phyloP scores from a whole-genome alignment of 2,113 vertebrate species.

The Megaleporinus macrocephalus region DNA sequence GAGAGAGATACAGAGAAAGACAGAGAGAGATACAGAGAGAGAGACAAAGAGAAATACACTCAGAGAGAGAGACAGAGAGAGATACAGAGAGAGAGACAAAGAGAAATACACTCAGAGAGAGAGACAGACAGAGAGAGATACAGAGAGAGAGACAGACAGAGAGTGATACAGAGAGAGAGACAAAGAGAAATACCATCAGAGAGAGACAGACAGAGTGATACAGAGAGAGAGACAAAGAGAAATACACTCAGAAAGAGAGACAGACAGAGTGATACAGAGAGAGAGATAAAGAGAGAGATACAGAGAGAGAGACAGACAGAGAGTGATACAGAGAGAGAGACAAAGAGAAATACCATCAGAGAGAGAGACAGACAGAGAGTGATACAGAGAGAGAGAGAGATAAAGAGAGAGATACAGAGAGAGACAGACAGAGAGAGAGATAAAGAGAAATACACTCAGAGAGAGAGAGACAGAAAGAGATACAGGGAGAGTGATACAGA shows the following conservation, averaged over 20 bases:
- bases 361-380: not conserved
- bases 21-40: not conserved
- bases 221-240: not conserved
- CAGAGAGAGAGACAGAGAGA: not conserved
- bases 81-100: not conserved
- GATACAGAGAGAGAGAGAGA: not conserved
- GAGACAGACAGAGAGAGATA: not conserved
- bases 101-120: not conserved
- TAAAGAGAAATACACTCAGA: not conserved
- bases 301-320: not conserved
- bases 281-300: not conserved
- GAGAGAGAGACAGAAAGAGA: not conserved
- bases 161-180: not conserved
- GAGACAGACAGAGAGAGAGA: not conserved
- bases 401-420: not conserved
- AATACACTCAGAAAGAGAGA: not conserved
- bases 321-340: not conserved
- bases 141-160: not conserved
- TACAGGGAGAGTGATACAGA: not conserved
- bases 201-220: not conserved
- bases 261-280: not conserved
- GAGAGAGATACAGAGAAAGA: not conserved
- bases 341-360: not conserved
- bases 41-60: too few relatives aligned
- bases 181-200: not conserved